Base-by-base conservation (phyloP, 2,888 invertebrate genomes). In the Lepidocyrtinus sp. region DNA sequence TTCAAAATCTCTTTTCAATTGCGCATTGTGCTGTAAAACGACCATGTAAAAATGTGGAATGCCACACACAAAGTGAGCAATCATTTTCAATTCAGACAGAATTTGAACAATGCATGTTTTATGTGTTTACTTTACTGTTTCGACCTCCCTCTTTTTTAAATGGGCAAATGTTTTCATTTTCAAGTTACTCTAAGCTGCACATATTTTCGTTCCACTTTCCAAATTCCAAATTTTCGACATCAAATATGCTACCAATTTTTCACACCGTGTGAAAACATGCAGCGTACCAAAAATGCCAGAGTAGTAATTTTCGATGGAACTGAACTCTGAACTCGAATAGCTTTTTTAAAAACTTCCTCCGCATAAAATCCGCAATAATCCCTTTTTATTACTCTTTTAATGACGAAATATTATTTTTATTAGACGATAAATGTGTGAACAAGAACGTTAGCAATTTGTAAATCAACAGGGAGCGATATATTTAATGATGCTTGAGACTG, bases 41-140 rank as follows among this genome's bases (percentile, higher is more conserved):
- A 55, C 5, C 55, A 55, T 55, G 55, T 36, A 36, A 36, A n/a
- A 36, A 26, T 36, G 64, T 21, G 24, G 17, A 19, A 61, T 62
- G 71, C 76, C 76, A 76, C 76, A 76, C 76, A 76, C 70, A 70
- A 76, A 55, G 76, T 59, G 36, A 76, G 26, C 76, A 70, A 65
- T 59, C 69, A 69, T 76, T 64, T 9, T 26, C 25, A n/a, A n/a
- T n/a, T 15, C 55, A 55, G 17, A 55, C n/a, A 55, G n/a, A n/a
- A 55, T 17, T 12, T 55, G 55, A 5, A 55, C 55, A 55, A 55
- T 55, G 17, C 36, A 5, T 9, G 12, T 36, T 55, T 55, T 55
- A 55, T 55, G n/a, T 55, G 7, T n/a, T n/a, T 55, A 55, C n/a
- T 55, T 55, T 55, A 55, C 9, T 15, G 55, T 55, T 55, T 55